Percentiles rank a stretch among this genome's conserved stretches.
Conservation (phyloP, 2,113 vertebrate species). For the Bos indicus region DNA sequence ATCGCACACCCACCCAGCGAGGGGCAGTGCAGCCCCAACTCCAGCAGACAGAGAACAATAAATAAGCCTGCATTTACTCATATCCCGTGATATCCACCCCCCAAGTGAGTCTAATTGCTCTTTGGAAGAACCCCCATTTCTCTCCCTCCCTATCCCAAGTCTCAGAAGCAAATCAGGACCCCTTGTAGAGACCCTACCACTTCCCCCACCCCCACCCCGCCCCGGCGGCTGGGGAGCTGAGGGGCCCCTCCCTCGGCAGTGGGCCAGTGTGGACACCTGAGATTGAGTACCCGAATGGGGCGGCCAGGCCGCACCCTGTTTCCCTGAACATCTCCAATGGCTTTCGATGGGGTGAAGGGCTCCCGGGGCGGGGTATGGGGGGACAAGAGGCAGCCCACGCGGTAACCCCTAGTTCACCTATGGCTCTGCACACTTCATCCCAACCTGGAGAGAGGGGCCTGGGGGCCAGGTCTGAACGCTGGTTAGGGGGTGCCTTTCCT, state of each 20-base stretch:
- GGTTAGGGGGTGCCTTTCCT: neutral
- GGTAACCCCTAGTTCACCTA: conserved; percentile 32
- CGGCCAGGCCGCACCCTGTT: conserved; percentile 25
- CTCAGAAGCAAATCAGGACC: neutral
- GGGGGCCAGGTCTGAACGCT: neutral
- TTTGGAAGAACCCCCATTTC: neutral
- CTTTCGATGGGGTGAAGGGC: conserved; percentile 50
- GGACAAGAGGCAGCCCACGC: neutral
- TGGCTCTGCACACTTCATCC: conserved; percentile 52
- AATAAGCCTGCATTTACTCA: conserved; percentile 45
- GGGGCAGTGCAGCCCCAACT: neutral
- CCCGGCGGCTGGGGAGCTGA: neutral
- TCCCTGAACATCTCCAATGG: conserved; percentile 73
- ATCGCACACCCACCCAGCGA: neutral
- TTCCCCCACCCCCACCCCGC: neutral
- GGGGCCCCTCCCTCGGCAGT: neutral
- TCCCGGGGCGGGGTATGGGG: neutral
- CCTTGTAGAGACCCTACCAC: neutral
- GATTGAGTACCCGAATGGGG: conserved; percentile 64
- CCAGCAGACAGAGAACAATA: conserved; percentile 49
- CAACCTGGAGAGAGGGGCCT: neutral
- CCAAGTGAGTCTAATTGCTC: neutral
- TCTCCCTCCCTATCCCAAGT: neutral
- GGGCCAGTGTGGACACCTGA: conserved; percentile 64
- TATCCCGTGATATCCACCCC: neutral